Conservation (phyloP, 2,113 vertebrate genomes). For the Ornithorhynchus anatinus region DNA sequence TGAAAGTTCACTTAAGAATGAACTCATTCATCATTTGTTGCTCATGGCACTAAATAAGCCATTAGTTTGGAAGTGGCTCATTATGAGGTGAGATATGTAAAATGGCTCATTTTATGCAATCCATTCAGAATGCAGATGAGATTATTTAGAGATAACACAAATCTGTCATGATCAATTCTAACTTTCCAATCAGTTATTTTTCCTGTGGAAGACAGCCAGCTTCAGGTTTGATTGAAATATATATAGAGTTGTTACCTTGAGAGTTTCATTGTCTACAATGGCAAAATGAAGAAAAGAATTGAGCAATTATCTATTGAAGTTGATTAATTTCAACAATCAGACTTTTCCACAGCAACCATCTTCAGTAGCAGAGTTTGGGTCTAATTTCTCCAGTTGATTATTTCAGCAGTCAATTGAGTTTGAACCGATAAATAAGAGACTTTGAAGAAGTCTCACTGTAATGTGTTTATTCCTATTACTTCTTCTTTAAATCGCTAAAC, state of each 20-base stretch:
- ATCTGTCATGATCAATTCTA: slow-evolving; percentile 65
- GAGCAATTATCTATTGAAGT: not conserved
- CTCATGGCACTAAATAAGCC: slow-evolving; percentile 71
- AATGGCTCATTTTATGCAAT: slow-evolving; percentile 60
- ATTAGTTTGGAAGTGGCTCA: slow-evolving; percentile 67
- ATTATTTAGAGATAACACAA: slow-evolving; percentile 69
- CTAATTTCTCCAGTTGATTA: too few relatives aligned
- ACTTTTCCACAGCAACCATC: too few relatives aligned
- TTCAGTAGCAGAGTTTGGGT: too few relatives aligned
- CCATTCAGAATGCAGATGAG: slow-evolving; percentile 70
- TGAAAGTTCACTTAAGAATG: slow-evolving; percentile 70
- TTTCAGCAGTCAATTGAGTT: too few relatives aligned
- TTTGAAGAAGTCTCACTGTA: slow-evolving; percentile 9
- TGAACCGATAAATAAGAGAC: too few relatives aligned
- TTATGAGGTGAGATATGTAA: slow-evolving; percentile 66
- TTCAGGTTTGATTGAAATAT: slow-evolving; percentile 32
- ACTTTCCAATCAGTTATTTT: slow-evolving; percentile 40
- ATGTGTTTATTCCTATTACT: slow-evolving; percentile 27
- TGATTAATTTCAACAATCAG: too few relatives aligned
- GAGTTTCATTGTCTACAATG: not conserved
- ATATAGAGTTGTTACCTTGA: slow-evolving; percentile 26
- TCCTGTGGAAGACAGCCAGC: slow-evolving; percentile 20
- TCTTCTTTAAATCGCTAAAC: slow-evolving; percentile 23
- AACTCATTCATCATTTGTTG: slow-evolving; percentile 76
- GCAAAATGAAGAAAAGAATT: not conserved